Evolutionary conservation across 2,888 invertebrate species (phyloP), one percentile per base, ranked within the genome.

Genomic region (Drosophila mayaguana): DNA sequence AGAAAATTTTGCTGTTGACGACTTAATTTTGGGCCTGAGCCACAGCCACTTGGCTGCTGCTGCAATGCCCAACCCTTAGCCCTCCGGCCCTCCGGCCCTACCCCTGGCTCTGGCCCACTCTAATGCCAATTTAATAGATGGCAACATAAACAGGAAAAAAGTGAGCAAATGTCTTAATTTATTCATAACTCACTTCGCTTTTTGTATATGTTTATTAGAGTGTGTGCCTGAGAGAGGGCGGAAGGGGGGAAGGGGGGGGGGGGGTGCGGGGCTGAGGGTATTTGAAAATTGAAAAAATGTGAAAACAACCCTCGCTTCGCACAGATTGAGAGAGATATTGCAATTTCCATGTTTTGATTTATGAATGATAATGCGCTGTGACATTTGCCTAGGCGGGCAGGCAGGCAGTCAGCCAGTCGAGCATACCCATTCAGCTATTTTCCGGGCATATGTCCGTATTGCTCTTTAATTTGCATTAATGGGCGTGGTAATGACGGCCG

Each of bases 331-430:
- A 67, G 63, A 61, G 61, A 63, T 63, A n/a, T 25, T 90, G 85
- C 91, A 91, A 90, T 91, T 92, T 91, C 67, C 85, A 83, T 89
- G 84, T 87, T 89, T 82, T 91, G 91, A 92, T 92, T 92, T 91
- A 92, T 91, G 92, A 91, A 91, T 86, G 88, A 90, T 91, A 92
- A 92, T 91, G 83, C 78, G 89, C 83, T 86, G 80, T 91, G 92
- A 91, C 92, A 90, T 81, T 38, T 32, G 50, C 66, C 75, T 43
- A 60, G 57, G 43, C 60, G 56, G 25, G 12, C 46, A 43, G 22
- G 4, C 9, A 18, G 48, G 12, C 32, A 53, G 25, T n/a, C 43
- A 63, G 43, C 4, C 46, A 40, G 22, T 61, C 51, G 46, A 22
- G 51, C 48, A 56, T 36, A 16, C 51, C 51, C 51, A 34, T 32